phyloP scores from a whole-genome alignment of 1,140 invertebrate species.

The Habropoda laboriosa region DNA sequence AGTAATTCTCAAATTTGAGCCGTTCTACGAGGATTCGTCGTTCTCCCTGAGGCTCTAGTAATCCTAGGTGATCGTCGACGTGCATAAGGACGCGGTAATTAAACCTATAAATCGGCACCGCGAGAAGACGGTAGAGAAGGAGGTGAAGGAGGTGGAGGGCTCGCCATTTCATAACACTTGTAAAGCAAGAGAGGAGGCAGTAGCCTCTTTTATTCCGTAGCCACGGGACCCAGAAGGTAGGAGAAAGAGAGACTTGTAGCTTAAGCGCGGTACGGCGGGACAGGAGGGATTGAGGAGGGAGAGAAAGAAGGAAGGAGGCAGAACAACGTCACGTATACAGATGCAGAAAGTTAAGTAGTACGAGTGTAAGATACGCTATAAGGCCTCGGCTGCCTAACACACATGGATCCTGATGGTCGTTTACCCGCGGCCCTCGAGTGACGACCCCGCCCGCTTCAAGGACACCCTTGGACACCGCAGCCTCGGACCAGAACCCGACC shows the following conservation, averaged over 20 bases:
- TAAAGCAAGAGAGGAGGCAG: slow-evolving; percentile 49
- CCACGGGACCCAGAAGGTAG: neutral
- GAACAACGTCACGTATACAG: slow-evolving; percentile 54
- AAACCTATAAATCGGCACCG: slow-evolving; percentile 59
- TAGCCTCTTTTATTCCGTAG: slow-evolving; percentile 40
- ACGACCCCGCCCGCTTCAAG: slow-evolving; percentile 82
- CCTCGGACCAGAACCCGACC: slow-evolving; percentile 68
- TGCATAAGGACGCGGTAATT: slow-evolving; percentile 53
- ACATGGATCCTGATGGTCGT: slow-evolving; percentile 80
- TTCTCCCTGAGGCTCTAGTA: too few relatives aligned
- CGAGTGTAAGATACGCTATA: slow-evolving; percentile 64
- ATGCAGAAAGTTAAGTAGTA: slow-evolving; percentile 62
- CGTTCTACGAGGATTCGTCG: neutral
- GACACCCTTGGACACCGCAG: slow-evolving; percentile 77
- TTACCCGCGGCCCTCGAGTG: slow-evolving; percentile 79
- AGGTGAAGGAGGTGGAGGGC: neutral
- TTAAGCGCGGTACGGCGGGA: neutral
- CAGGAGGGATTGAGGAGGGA: too few relatives aligned
- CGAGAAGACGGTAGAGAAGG: slow-evolving; percentile 15
- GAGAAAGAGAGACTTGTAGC: slow-evolving; percentile 6
- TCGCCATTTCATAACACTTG: slow-evolving; percentile 63
- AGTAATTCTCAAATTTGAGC: neutral
- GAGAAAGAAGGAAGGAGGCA: slow-evolving; percentile 36
- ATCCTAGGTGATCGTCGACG: neutral
- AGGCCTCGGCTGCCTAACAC: slow-evolving; percentile 65